Base-by-base conservation (phyloP, 2,797 vertebrate species). In the Fringilla coelebs region DNA sequence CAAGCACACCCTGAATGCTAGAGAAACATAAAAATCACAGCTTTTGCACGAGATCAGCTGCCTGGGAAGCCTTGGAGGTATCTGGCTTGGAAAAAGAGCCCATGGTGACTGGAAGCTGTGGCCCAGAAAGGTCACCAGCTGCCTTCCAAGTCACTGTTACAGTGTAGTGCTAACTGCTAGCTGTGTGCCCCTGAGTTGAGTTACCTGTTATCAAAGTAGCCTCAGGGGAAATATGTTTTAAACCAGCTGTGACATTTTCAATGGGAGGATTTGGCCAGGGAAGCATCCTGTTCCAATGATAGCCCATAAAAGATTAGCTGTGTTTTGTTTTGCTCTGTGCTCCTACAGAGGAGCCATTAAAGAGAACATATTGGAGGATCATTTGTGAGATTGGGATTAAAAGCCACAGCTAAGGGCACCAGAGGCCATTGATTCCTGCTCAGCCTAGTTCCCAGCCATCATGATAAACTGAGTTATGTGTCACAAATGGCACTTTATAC, bases 291-390 rank as follows among this genome's bases (percentile, higher is more conserved):
- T 88, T 93, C 66, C n/a, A 67, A 34, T 52, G 80, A 84, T 88
- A 89, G 40, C 63, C 13, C 5, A 3, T 81, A 41, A 85, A 87
- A 89, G 55, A 90, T 82, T 36, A 91, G 82, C 2, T 3, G 40
- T 92, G 66, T 66, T 89, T 84, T 94, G 79, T 45, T 93, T 85
- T 91, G 52, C 71, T 88, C 76, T 84, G n/a, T 83, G 62, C 73
- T 86, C 34, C 71, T 88, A 34, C 28, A 48, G 55, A 46, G 65
- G 45, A 87, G 29, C 60, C 7, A 3, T 90, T 95, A 55, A 89
- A 75, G 26, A 91, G 70, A 78, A 84, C 2, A 1, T 68, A 66
- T 21, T 89, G 58, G 40, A 92, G 54, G 62, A 85, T 93, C 31
- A 4, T 45, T 40, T 85, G 63, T 73, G 66, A 84, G 62, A 20